Evolutionary conservation across 2,797 vertebrate species (phyloP).

Genomic region (Pyrocephalus nanus): DNA sequence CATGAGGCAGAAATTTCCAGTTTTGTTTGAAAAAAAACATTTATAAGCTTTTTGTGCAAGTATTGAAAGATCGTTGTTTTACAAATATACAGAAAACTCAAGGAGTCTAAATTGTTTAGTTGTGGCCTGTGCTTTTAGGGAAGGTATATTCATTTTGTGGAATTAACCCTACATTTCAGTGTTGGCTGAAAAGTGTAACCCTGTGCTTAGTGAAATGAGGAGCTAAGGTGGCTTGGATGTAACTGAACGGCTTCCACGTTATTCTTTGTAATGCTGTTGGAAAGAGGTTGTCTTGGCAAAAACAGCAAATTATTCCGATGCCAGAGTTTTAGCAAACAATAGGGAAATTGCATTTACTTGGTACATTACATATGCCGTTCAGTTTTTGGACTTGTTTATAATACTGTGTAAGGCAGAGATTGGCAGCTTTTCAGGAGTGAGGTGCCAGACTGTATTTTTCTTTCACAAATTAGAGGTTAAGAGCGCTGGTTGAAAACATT

Average conservation of each 20-base stretch:
- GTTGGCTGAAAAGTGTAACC: background rate
- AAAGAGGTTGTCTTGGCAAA: background rate
- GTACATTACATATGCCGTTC: background rate
- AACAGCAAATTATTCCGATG: background rate
- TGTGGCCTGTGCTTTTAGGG: background rate
- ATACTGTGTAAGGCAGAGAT: slow-evolving; percentile 19
- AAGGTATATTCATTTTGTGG: background rate
- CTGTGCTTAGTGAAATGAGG: rapidly evolving
- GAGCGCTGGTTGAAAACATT: background rate
- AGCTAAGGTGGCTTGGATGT: background rate
- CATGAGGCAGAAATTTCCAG: background rate
- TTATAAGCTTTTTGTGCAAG: background rate
- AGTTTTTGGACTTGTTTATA: slow-evolving; percentile 26
- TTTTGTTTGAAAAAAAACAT: background rate
- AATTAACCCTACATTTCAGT: background rate
- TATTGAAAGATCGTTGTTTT: background rate
- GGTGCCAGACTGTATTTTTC: slow-evolving; percentile 54
- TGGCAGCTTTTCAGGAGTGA: slow-evolving; percentile 12
- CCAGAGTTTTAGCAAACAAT: background rate
- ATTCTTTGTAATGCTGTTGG: background rate
- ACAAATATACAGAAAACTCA: background rate
- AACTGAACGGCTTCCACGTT: background rate
- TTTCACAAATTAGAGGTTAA: slow-evolving; percentile 47
- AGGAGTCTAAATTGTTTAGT: background rate
- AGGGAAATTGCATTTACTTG: background rate